Evolutionary conservation across 1,140 invertebrate genomes (phyloP), one percentile per base, ranked within the genome.

Genomic region (Aphidius ervi): DNA sequence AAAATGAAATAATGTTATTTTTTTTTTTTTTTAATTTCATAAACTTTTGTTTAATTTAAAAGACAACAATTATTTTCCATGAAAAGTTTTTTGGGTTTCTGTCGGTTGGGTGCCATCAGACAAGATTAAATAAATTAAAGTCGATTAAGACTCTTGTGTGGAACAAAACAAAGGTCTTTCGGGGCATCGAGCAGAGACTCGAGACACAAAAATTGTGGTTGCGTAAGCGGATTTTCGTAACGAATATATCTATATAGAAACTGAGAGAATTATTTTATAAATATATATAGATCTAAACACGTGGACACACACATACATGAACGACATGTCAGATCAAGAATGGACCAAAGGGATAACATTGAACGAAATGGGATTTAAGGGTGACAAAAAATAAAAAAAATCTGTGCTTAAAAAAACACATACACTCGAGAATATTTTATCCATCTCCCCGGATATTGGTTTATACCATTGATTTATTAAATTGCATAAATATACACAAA

Each of bases 121-220:
- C 61, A 39, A 67, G 64, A 67, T 68, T 66, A 68, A 70, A 70
- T 68, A 70, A 65, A 70, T 70, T 68, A 67, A 65, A 65, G 62
- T 63, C 63, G 67, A 67, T 70, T 70, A 67, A 70, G 60, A 60
- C 47, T 64, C 49, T 59, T 48, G 55, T 61, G 59, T 58, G 49
- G 54, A 63, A 61, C 53, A 53, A 49, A 66, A 68, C 67, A 66
- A 67, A 70, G 65, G 58, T 56, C 9, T 40, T 49, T 56, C 43
- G 3, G 41, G 23, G 23, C 23, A 31, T 31, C 23, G 4, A 31
- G 45, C 37, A 23, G 59, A 20, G 41, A 68, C 69, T 69, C 66
- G 65, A 62, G 68, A 73, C 69, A 31, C 23, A 31, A 31, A 71
- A 74, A 71, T 74, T 68, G 23, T 31, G 65, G 70, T 75, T 75